Percentiles rank a stretch among this genome's conserved stretches.
Conservation (phyloP, 1,140 invertebrate species). For the Uloborus diversus region DNA sequence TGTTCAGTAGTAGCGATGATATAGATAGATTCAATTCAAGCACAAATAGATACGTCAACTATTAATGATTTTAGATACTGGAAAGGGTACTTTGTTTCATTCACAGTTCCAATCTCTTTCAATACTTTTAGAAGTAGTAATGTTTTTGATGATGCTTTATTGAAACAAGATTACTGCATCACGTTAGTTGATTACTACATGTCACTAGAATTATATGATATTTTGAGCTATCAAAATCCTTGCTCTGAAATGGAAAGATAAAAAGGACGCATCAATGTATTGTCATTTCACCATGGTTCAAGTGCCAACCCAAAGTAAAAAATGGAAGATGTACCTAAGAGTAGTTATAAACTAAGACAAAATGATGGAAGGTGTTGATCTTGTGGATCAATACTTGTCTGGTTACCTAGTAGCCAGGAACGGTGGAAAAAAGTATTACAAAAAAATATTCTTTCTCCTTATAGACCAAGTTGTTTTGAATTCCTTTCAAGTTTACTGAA, state of each 20-base stretch:
- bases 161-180: neutral
- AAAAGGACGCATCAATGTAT: neutral
- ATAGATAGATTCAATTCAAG: no score
- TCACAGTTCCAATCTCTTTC: neutral
- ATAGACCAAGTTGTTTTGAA: slow-evolving; percentile 7
- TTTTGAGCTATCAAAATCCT: neutral
- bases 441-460: slow-evolving; percentile 4
- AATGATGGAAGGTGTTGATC: slow-evolving; percentile 13
- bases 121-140: neutral
- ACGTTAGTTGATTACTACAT: neutral
- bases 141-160: neutral
- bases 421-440: slow-evolving; percentile 1
- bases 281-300: neutral
- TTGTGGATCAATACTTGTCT: slow-evolving; percentile 4
- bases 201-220: neutral
- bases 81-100: neutral
- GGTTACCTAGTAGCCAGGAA: neutral
- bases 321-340: neutral
- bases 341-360: slow-evolving; percentile 11
- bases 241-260: slow-evolving; percentile 10
- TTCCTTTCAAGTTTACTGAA: slow-evolving; percentile 2
- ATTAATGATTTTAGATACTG: neutral
- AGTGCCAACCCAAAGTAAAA: neutral
- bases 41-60: no score
- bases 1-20: no score